phyloP scores from a whole-genome alignment of 1,140 invertebrate genomes.

The Pseudomyrmex concolor region DNA sequence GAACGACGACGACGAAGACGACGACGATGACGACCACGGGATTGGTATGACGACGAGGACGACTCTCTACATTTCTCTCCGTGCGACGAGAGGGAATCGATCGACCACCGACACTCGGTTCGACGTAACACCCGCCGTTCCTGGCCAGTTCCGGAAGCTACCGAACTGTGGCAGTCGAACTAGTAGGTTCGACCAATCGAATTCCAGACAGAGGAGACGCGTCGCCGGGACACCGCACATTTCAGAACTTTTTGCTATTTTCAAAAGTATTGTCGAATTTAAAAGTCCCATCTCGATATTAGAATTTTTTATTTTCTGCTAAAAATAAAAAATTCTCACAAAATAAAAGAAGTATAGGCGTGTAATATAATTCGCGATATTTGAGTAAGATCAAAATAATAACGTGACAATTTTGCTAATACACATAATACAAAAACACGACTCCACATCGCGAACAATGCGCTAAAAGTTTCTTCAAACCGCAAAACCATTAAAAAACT shows the following conservation, averaged over 20 bases:
- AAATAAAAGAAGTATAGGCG: too few species aligned
- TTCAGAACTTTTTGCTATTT: background rate
- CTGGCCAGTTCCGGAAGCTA: conserved; percentile 68
- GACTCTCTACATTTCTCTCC: conserved; percentile 51
- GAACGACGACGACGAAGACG: background rate
- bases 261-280: background rate
- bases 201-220: conserved; percentile 4
- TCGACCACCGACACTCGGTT: conserved; percentile 69
- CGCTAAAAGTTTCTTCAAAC: too few species aligned
- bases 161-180: conserved; percentile 73
- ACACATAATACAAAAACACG: too few species aligned
- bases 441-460: too few species aligned
- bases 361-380: too few species aligned
- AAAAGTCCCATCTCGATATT: conserved; percentile 3
- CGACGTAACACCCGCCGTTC: conserved; percentile 67
- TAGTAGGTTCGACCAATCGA: conserved; percentile 29
- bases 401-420: too few species aligned
- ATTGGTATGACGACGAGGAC: conserved; percentile 1
- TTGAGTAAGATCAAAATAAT: too few species aligned
- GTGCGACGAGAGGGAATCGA: conserved; percentile 58
- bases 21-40: conserved; percentile 9
- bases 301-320: background rate
- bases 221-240: background rate
- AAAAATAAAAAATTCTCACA: too few species aligned
- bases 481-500: too few species aligned